Percentiles rank a stretch among this genome's conserved stretches.
Conservation (phyloP, 1,140 invertebrate genomes). For the Agrilus planipennis region DNA sequence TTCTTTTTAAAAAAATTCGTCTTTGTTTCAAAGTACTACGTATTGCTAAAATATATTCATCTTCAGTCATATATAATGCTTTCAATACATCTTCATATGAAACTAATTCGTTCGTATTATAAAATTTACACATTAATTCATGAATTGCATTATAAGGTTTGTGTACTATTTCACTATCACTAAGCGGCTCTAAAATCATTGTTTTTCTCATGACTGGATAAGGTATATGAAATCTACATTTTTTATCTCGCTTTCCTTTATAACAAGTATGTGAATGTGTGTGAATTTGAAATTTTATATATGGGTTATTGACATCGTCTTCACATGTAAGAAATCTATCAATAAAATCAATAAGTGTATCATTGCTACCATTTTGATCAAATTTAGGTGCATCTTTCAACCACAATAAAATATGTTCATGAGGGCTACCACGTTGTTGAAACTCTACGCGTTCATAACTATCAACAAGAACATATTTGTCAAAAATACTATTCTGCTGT, state of each 20-base stretch:
- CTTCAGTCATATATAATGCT: too few species aligned
- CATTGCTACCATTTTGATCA: neutral
- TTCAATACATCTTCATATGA: too few species aligned
- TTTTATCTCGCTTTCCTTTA: conserved; percentile 1
- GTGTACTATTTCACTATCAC: neutral
- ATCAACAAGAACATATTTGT: neutral
- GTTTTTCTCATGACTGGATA: neutral
- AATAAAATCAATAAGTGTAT: conserved; percentile 6
- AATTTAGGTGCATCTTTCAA: conserved; percentile 5
- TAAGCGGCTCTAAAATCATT: neutral
- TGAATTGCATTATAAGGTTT: too few species aligned
- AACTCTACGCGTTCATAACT: conserved; percentile 7
- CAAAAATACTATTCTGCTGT: neutral
- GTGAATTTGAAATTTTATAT: conserved; percentile 2
- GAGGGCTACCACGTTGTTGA: conserved; percentile 6
- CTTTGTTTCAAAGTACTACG: neutral
- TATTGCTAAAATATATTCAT: neutral
- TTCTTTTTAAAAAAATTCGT: conserved; percentile 14
- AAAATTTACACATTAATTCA: neutral
- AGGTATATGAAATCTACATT: conserved; percentile 4
- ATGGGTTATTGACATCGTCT: conserved; percentile 3
- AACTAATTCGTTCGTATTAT: too few species aligned
- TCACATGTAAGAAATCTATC: conserved; percentile 9
- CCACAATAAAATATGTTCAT: conserved; percentile 9
- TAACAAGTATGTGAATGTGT: conserved; percentile 4